These are phyloP conservation scores for Drosophila paracracens DNA, from an alignment of 2,888 invertebrate genomes.

Conservation along the genomic window DNA sequence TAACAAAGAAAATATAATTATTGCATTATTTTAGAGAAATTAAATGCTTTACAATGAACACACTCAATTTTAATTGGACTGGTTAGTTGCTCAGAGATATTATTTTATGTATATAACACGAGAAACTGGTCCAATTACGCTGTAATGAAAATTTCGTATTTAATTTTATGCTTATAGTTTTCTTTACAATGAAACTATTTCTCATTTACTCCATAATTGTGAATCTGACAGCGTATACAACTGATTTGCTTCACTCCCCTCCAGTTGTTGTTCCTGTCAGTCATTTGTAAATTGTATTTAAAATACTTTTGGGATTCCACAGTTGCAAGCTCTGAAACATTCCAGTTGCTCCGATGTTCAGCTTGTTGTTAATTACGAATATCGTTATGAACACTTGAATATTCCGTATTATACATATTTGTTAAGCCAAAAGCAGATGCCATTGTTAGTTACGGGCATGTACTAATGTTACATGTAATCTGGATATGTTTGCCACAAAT, in stretches of 20 bases:
- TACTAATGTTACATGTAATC: conserved; percentile 12
- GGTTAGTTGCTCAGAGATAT: background rate
- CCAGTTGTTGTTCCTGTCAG: background rate
- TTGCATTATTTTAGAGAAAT: background rate
- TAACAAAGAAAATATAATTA: background rate
- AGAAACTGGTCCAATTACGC: background rate
- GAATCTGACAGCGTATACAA: background rate
- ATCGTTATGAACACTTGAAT: conserved; percentile 6
- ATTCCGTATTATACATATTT: conserved; percentile 1
- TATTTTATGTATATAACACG: background rate
- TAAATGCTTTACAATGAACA: background rate
- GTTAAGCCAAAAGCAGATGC: background rate
- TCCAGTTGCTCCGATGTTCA: conserved; percentile 11
- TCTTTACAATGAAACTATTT: conserved; percentile 10
- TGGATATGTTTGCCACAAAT: conserved; percentile 40
- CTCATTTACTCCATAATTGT: conserved; percentile 10
- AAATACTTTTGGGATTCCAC: conserved; percentile 14
- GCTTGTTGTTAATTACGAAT: conserved; percentile 29
- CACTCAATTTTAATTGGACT: background rate
- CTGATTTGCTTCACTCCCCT: background rate
- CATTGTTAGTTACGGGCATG: conserved; percentile 17
- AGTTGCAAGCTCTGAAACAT: background rate
- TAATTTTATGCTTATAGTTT: conserved; percentile 11
- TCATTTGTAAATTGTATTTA: conserved; percentile 16
- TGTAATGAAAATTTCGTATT: background rate